phyloP scores from a whole-genome alignment of 2,113 vertebrate genomes.

The Dascyllus trimaculatus region DNA sequence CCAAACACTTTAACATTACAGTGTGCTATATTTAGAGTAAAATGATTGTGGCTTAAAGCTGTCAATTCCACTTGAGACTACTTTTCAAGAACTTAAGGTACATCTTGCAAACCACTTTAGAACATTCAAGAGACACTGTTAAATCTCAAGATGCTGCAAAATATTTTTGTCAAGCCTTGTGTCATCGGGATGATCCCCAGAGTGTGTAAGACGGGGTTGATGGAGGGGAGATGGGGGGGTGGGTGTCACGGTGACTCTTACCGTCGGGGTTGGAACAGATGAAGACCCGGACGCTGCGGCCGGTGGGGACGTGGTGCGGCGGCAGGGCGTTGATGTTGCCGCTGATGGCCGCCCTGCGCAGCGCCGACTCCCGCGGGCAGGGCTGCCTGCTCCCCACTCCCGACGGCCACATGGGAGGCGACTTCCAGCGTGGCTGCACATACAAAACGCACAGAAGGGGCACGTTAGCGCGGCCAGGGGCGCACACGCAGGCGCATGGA shows the following conservation, averaged over 20 bases:
- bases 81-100: no score
- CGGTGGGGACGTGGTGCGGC: slow-evolving; percentile 90
- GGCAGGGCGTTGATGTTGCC: slow-evolving; percentile 92
- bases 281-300: slow-evolving; percentile 94
- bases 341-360: slow-evolving; percentile 92
- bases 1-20: neutral
- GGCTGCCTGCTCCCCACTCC: slow-evolving; percentile 89
- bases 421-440: slow-evolving; percentile 84
- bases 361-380: slow-evolving; percentile 92
- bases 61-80: no score
- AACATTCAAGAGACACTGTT: no score
- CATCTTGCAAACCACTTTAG: no score
- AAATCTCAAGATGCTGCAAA: no score
- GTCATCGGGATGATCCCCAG: neutral
- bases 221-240: rapidly evolving
- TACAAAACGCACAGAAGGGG: slow-evolving; percentile 16
- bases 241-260: slow-evolving; percentile 70
- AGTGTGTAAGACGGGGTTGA: neutral
- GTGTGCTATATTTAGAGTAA: no score
- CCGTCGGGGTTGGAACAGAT: slow-evolving; percentile 95
- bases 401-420: slow-evolving; percentile 92
- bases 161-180: neutral
- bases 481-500: slow-evolving; percentile 36
- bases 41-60: no score
- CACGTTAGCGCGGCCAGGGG: slow-evolving; percentile 41